Base-by-base conservation (phyloP, 2,797 vertebrate species). In the Syngnathus rostellatus region DNA sequence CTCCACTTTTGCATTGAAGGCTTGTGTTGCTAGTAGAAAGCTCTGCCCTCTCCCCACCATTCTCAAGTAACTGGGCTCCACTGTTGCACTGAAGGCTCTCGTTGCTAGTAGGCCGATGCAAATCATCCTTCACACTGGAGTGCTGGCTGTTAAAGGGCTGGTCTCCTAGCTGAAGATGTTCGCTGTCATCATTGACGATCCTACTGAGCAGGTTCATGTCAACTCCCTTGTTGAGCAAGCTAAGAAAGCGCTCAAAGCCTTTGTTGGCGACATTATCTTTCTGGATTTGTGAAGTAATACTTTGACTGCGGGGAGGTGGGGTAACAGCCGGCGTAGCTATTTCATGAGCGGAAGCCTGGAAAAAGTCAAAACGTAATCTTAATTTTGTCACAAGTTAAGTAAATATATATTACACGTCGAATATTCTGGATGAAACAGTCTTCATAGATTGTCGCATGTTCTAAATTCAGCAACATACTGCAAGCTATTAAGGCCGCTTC, bases 141-240 rank as follows among this genome's bases (percentile, higher is more conserved):
- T 38, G 45, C 40, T 68, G 54, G 54, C 63, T 6, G 21, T 62
- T 60, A 8, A 63, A 31, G 16, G 45, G 17, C 37, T 68, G 48
- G 16, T 59, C 57, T 1, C 5, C 48, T 9, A 58, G 31, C 50
- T 68, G 45, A 10, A 67, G 37, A 25, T 66, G 64, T 3, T 70
- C 78, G 8, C 25, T n/a, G 45, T 83, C 78, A 11, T 81, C 72
- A 2, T 62, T 87, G 25, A 17, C 55, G 6, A 57, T 17, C 25
- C 25, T 31, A 57, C 69, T 82, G 60, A 90, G 76, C 31, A 59
- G 8, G 31, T 83, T 55, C 1, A 88, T 74, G 75, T 90, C 84
- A 40, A 89, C 86, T 8, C 88, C 87, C 76, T 83, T 81, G 76
- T 89, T 89, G n/a, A 90, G 88, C 6, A 87, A 31, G 7, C 58